Percentiles rank a stretch among this genome's conserved stretches.
Evolutionary conservation across 2,113 vertebrate genomes (phyloP).

Genomic region (Megaceryle torquata): DNA sequence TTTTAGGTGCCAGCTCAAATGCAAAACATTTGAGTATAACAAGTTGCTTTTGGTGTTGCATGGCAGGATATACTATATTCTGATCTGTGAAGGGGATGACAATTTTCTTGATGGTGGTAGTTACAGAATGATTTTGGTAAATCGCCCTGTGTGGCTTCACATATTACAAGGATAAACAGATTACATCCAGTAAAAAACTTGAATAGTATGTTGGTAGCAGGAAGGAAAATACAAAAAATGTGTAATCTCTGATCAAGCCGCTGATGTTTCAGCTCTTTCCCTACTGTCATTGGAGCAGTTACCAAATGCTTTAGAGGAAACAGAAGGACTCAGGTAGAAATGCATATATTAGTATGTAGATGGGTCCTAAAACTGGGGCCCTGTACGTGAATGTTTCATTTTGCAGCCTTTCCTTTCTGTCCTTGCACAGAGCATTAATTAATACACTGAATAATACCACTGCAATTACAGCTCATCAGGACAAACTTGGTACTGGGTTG

Average conservation of each 20-base stretch:
- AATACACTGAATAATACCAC: neutral
- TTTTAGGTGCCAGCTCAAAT: neutral
- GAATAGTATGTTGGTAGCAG: neutral
- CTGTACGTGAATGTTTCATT: neutral
- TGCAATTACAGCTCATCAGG: neutral
- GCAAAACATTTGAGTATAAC: neutral
- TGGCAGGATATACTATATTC: neutral
- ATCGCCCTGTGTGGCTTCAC: neutral
- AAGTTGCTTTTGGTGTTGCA: neutral
- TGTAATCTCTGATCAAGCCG: neutral
- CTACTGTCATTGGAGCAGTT: neutral
- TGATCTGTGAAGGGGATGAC: neutral
- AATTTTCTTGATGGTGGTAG: neutral
- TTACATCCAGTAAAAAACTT: neutral
- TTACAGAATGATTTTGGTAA: neutral
- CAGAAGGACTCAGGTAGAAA: fast-evolving
- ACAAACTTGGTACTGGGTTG: neutral
- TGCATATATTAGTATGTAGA: neutral
- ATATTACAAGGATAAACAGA: neutral
- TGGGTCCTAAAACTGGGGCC: neutral
- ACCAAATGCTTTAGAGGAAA: neutral
- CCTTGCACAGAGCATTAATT: neutral
- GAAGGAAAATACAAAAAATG: neutral
- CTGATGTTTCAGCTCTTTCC: neutral
- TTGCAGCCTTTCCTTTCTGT: neutral